Evolutionary conservation across 2,113 vertebrate genomes (phyloP), one percentile per base, ranked within the genome.

Genomic region (Buteo buteo): DNA sequence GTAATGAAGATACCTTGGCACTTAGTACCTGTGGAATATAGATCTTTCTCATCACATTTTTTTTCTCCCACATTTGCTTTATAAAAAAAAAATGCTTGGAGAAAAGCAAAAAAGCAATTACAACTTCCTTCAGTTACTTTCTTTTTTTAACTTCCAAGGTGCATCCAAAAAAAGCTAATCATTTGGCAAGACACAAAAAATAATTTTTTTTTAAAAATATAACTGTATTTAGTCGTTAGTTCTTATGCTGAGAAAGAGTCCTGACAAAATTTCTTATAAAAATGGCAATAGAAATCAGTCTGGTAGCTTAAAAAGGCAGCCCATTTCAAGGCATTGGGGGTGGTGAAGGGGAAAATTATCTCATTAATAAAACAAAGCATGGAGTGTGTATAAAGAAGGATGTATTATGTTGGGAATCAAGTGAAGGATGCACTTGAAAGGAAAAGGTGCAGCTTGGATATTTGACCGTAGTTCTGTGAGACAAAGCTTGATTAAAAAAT

Each of bases 381-480:
- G 40, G 62, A 92, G 74, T 94, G 88, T 96, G 87, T 71, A 11
- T 93, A 70, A 82, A 93, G 89, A 92, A 87, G 79, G 67, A 66
- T 70, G 67, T 80, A 96, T 96, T 94, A 72, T 85, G 50, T 9
- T 87, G 26, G 50, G 42, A 94, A 89, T 83, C 47, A 78, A 91
- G 73, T 86, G 83, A 85, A 92, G 67, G 86, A 96, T 93, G 81
- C 44, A 95, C 93, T 96, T 97, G 92, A 97, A 96, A 96, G 90
- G 71, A 93, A 83, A 82, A 92, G 52, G 83, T 96, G 85, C 74
- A 32, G 64, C 89, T 89, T 88, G 83, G 88, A 76, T 96, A 94
- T 96, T 94, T 91, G 91, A 93, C 71, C 29, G 1, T 65, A 83
- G 62, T 81, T 92, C 57, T 96, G 45, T 64, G 77, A 94, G 74